Evolutionary conservation across 1,140 invertebrate species (phyloP).

Genomic region (Drosophila nannoptera): DNA sequence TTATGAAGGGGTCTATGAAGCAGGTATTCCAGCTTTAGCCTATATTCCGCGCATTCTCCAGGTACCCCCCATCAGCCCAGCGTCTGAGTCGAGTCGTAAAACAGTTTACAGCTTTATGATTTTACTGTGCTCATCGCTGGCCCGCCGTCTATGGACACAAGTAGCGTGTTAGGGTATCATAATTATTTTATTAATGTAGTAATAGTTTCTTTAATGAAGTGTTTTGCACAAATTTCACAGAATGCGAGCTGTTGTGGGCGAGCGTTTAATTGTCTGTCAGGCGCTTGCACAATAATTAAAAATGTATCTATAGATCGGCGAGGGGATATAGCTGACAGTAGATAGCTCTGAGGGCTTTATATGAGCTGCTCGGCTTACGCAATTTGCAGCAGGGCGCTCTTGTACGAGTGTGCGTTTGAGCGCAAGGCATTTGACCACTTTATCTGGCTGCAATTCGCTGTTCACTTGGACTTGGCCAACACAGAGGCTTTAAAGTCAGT

Average conservation of each 20-base stretch:
- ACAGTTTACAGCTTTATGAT: neutral
- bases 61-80: no score
- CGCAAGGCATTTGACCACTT: slow-evolving; percentile 19
- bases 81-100: no score
- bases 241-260: slow-evolving; percentile 47
- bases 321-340: slow-evolving; percentile 1
- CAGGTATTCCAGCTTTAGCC: no score
- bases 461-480: slow-evolving; percentile 74
- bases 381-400: slow-evolving; percentile 39
- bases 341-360: slow-evolving; percentile 10
- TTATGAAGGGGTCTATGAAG: no score
- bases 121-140: neutral
- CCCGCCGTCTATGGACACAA: neutral
- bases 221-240: slow-evolving; percentile 52
- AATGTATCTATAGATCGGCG: slow-evolving; percentile 10
- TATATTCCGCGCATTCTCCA: no score
- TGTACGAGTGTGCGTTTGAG: slow-evolving; percentile 1
- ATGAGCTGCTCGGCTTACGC: slow-evolving; percentile 57
- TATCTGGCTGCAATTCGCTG: slow-evolving; percentile 62
- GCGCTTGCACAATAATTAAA: slow-evolving; percentile 59
- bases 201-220: slow-evolving; percentile 72
- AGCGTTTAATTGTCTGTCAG: slow-evolving; percentile 70
- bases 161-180: slow-evolving; percentile 8
- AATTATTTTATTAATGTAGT: slow-evolving; percentile 46
- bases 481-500: slow-evolving; percentile 71